A percentile compares a stretch with the other conserved stretches of the same genome.
phyloP scores from a whole-genome alignment of 2,888 invertebrate species.

The Drosophila yooni region DNA sequence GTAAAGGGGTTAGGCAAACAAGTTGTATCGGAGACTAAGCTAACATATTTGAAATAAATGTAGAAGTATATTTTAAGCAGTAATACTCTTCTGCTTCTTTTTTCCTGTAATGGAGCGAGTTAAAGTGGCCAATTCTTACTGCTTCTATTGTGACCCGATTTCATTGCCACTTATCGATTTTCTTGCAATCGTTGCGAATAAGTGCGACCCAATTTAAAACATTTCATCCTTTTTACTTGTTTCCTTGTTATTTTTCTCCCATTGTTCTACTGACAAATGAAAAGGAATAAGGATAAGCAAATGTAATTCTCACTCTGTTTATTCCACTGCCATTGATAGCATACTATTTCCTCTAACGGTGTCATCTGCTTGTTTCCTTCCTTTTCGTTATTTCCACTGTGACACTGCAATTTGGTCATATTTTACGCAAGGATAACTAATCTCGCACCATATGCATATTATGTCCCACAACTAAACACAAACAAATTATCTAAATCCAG shows the following conservation, averaged over 20 bases:
- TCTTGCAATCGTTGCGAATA: slow-evolving; percentile 32
- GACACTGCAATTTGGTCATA: background rate
- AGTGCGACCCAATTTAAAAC: slow-evolving; percentile 19
- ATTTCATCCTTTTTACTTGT: slow-evolving; percentile 21
- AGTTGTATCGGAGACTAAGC: background rate
- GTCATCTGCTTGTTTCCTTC: no score
- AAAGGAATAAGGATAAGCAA: background rate
- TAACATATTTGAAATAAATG: background rate
- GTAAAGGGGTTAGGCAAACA: background rate
- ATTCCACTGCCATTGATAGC: slow-evolving; percentile 13
- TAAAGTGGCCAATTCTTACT: background rate
- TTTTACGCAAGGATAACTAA: background rate
- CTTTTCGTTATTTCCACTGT: background rate
- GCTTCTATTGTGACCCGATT: background rate
- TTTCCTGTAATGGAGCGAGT: background rate
- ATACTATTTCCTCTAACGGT: background rate
- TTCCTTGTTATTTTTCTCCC: slow-evolving; percentile 4
- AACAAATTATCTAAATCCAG: slow-evolving; percentile 26
- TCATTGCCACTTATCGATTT: slow-evolving; percentile 32
- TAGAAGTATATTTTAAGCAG: background rate
- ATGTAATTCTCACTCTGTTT: slow-evolving; percentile 10
- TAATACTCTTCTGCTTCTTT: background rate
- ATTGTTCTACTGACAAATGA: slow-evolving; percentile 1
- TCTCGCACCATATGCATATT: background rate
- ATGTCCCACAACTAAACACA: background rate